These are phyloP conservation scores for Tachystola acroxantha DNA, from an alignment of 2,888 invertebrate genomes.

Conservation along the genomic window DNA sequence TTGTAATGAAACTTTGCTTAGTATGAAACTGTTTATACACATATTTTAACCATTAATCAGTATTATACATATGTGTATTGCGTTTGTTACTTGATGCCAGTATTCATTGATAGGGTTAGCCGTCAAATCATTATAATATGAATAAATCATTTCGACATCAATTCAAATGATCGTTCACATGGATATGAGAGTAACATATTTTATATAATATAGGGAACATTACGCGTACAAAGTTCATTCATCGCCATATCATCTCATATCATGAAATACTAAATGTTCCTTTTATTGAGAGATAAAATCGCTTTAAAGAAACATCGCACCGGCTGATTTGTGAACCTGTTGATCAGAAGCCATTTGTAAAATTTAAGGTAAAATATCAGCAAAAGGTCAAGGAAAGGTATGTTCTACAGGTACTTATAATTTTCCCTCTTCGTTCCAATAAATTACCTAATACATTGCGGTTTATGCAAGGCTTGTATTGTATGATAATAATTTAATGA, in stretches of 20 bases:
- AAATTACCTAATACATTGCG: too few species aligned
- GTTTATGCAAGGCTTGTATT: too few species aligned
- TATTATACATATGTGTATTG: slow-evolving; percentile 27
- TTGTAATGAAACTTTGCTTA: slow-evolving; percentile 38
- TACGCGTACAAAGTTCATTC: slow-evolving; percentile 33
- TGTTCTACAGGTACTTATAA: too few species aligned
- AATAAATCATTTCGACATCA: slow-evolving; percentile 1
- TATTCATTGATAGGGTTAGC: slow-evolving; percentile 21
- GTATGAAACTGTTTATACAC: slow-evolving; percentile 29
- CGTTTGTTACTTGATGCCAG: slow-evolving; percentile 22
- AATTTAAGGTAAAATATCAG: neutral
- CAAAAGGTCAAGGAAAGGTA: neutral
- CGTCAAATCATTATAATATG: neutral
- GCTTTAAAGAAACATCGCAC: slow-evolving; percentile 17
- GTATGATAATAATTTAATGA: too few species aligned
- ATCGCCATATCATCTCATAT: slow-evolving; percentile 74
- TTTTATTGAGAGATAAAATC: slow-evolving; percentile 21
- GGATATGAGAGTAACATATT: neutral
- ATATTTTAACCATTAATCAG: slow-evolving; percentile 28
- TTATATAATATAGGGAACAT: slow-evolving; percentile 4
- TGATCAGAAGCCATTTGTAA: neutral
- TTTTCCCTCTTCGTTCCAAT: too few species aligned
- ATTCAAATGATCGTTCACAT: neutral
- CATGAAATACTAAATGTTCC: slow-evolving; percentile 27
- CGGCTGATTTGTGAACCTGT: slow-evolving; percentile 3